Evolutionary conservation across 1,140 invertebrate species (phyloP), one percentile per base, ranked within the genome.

Genomic region (Conopomorpha cramerella): DNA sequence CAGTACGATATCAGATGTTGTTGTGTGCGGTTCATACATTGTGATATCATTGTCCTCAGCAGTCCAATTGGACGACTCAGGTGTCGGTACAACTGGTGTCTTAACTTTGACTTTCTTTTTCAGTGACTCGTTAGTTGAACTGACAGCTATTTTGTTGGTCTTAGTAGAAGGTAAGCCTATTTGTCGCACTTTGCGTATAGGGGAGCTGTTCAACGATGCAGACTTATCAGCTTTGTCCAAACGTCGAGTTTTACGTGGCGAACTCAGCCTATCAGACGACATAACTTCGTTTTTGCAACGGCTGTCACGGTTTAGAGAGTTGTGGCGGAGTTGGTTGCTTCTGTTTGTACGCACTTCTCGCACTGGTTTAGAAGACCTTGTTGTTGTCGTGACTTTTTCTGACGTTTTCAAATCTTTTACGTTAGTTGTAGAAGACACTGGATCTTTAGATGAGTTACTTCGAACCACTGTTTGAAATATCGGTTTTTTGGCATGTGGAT

Each of bases 11-110:
- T 62, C 55, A 30, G 54, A 51, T 8, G 65, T 68, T 1, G 68
- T 73, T 33, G 70, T 73, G 18, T 77, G 68, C 2, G 70, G 55
- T 42, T 79, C 77, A 13, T 77, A 79, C 77, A 79, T 79, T 1
- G 73, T 77, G 1, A 79, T 54, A 44, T 78, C 73, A 42, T 73
- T 66, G 10, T 74, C 73, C 23, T 68, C 59, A n/a, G 45, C 29
- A 26, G 50, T 60, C 45, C 55, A 51, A 28, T 58, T 64, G 0
- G 45, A 43, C 38, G 53, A 51, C 30, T 61, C 55, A 30, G 32
- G 12, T 18, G 39, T 16, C 2, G 56, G 52, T 6, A 62, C 47
- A 19, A 53, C 16, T 10, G 53, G 45, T 12, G 49, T 43, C 44
- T 70, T 76, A 1, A 53, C 36, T 33, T 68, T 76, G 0, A 55